phyloP scores from a whole-genome alignment of 2,888 invertebrate genomes.

The Loripinus fragilis region DNA sequence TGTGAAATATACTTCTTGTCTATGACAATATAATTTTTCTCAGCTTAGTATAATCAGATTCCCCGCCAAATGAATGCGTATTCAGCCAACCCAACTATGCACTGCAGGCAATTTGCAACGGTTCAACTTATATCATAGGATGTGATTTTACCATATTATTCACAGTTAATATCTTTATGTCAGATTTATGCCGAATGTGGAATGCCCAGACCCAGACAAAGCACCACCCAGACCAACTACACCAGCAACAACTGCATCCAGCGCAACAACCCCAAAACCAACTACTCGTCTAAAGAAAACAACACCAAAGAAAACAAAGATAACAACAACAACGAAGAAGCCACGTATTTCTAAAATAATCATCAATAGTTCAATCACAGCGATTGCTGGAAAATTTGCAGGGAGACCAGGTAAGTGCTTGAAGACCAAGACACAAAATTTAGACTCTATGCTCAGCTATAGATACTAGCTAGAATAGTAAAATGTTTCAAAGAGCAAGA shows the following conservation, averaged over 20 bases:
- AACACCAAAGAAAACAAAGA: background rate
- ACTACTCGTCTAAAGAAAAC: background rate
- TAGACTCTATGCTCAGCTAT: no score
- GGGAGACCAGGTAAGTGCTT: constrained; percentile 62
- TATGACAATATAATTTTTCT: no score
- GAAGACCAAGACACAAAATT: no score
- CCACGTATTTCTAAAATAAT: constrained; percentile 8
- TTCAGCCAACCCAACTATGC: no score
- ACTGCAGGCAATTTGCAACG: no score
- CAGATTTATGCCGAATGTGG: constrained; percentile 47
- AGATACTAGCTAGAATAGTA: no score
- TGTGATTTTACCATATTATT: no score
- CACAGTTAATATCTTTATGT: background rate
- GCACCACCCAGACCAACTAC: constrained; percentile 46
- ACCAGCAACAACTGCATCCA: constrained; percentile 9
- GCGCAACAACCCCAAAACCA: constrained; percentile 1
- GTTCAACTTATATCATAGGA: no score
- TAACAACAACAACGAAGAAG: constrained; percentile 8
- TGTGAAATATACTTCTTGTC: no score
- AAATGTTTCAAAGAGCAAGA: no score
- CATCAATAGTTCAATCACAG: constrained; percentile 23
- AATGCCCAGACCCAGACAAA: constrained; percentile 57
- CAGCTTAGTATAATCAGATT: no score
- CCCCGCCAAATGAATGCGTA: no score
- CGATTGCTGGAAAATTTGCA: constrained; percentile 51